These are phyloP conservation scores for Sternarchorhynchus goeldii DNA, from an alignment of 2,797 vertebrate species.

Conservation along the genomic window DNA sequence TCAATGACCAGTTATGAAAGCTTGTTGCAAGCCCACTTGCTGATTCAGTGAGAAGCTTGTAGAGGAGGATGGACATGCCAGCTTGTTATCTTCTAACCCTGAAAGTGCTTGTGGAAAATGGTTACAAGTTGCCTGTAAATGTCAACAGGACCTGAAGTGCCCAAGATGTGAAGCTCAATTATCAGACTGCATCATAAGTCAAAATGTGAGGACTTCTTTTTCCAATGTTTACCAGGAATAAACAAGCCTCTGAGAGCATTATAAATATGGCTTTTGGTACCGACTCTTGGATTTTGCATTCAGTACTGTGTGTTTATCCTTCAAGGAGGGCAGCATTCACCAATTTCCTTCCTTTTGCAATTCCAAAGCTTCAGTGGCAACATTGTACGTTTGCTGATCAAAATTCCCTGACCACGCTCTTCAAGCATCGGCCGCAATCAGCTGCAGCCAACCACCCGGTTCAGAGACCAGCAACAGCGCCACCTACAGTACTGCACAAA, in stretches of 20 bases:
- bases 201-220: not conserved
- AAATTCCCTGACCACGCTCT: not conserved
- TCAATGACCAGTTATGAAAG: not conserved
- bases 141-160: conserved; percentile 7
- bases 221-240: conserved; percentile 13
- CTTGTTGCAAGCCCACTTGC: not conserved
- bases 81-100: conserved; percentile 4
- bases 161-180: not conserved
- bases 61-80: conserved; percentile 12
- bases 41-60: conserved; percentile 7
- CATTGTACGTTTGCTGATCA: not conserved
- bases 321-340: not conserved
- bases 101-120: conserved; percentile 18
- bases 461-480: not conserved
- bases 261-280: conserved; percentile 1
- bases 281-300: not conserved
- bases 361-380: not conserved
- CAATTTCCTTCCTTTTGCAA: not conserved
- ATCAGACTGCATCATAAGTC: not conserved
- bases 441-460: not conserved
- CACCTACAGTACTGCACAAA: not conserved
- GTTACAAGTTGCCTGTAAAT: not conserved
- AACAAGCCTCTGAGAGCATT: conserved; percentile 17
- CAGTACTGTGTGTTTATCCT: conserved; percentile 13
- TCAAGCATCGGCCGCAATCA: not conserved